phyloP scores from a whole-genome alignment of 2,797 vertebrate genomes.

The Halcyon badia region DNA sequence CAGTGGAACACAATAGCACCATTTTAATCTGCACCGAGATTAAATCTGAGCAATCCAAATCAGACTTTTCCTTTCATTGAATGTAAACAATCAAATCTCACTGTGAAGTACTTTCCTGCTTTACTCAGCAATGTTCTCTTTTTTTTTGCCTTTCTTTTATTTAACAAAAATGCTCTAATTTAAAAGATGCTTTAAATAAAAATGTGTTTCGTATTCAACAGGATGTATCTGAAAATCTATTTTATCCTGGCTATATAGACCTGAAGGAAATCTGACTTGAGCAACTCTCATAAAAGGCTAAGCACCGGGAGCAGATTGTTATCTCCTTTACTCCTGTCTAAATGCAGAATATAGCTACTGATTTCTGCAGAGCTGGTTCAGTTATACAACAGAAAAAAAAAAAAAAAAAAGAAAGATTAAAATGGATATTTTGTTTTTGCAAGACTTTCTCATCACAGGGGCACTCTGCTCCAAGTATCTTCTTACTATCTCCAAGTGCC shows the following conservation, averaged over 20 bases:
- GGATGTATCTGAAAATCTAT: not conserved
- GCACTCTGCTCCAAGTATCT: not conserved
- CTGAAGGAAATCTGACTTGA: not conserved
- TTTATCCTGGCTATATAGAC: not conserved
- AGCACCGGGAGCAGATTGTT: not conserved
- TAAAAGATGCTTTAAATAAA: slow-evolving; percentile 20
- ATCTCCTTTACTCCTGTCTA: not conserved
- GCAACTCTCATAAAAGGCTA: not conserved
- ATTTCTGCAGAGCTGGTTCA: not conserved
- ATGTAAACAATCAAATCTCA: slow-evolving; percentile 86
- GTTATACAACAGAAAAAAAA: not conserved
- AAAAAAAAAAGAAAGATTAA: not conserved
- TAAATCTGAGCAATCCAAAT: slow-evolving; percentile 82
- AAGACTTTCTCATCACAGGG: not conserved
- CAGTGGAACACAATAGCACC: slow-evolving; percentile 76
- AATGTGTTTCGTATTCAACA: slow-evolving; percentile 14
- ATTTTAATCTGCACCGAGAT: slow-evolving; percentile 81
- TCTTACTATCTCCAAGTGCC: not conserved
- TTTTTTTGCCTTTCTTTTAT: slow-evolving; percentile 39
- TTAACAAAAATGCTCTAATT: not conserved
- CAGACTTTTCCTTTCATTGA: slow-evolving; percentile 90
- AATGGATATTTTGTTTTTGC: not conserved
- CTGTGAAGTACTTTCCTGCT: slow-evolving; percentile 84
- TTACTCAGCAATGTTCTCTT: slow-evolving; percentile 73
- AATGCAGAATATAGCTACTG: not conserved